phyloP scores from a whole-genome alignment of 2,797 vertebrate species.

The Epinephelus awoara region DNA sequence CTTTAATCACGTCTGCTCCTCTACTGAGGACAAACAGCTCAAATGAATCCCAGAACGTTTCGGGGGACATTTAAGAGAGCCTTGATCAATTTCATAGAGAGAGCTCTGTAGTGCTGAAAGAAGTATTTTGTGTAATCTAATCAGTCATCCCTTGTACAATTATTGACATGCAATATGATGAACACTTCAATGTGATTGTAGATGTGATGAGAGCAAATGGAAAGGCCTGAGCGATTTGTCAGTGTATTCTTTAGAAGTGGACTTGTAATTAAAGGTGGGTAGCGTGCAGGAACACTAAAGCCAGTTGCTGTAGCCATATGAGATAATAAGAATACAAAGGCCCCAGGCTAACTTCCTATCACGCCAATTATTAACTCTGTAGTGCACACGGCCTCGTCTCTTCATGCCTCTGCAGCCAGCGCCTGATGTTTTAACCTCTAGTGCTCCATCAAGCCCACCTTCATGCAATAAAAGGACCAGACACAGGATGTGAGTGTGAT shows the following conservation, averaged over 20 bases:
- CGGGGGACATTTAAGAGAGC: constrained; percentile 1
- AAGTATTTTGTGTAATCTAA: constrained; percentile 47
- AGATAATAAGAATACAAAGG: constrained; percentile 61
- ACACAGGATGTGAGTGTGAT: constrained; percentile 38
- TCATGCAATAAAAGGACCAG: constrained; percentile 49
- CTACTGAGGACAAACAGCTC: constrained; percentile 33
- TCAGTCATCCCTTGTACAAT: constrained; percentile 34
- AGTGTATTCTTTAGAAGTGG: constrained; percentile 34
- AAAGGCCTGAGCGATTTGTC: constrained; percentile 24
- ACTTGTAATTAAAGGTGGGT: constrained; percentile 58
- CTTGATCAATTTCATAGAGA: constrained; percentile 51
- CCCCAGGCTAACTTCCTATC: constrained; percentile 56
- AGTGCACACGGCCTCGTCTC: constrained; percentile 18
- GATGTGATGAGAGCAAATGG: constrained; percentile 37
- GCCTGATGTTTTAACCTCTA: constrained; percentile 52
- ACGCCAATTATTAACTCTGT: constrained; percentile 66
- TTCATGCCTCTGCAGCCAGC: constrained; percentile 15
- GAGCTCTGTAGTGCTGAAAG: constrained; percentile 23
- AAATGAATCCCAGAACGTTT: constrained; percentile 46
- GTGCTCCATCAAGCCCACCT: constrained; percentile 15
- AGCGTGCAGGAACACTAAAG: constrained; percentile 16
- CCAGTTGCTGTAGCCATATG: constrained; percentile 52
- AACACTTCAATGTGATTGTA: constrained; percentile 39
- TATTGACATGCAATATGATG: constrained; percentile 44
- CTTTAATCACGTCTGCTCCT: constrained; percentile 13